These are phyloP conservation scores for Tetramorium bicarinatum DNA, from an alignment of 2,888 invertebrate genomes.

Conservation along the genomic window DNA sequence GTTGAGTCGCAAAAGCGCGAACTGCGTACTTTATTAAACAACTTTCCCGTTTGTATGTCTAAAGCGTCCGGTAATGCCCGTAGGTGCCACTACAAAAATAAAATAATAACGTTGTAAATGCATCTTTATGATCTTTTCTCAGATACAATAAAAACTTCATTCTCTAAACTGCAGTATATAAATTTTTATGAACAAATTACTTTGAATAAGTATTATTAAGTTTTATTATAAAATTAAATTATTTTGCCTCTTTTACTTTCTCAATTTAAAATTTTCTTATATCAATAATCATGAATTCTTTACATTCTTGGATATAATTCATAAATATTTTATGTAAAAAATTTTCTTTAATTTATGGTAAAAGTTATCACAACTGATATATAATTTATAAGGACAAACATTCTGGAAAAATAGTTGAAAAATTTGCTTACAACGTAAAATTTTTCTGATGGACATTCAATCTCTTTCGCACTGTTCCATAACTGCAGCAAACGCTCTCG, in stretches of 20 bases:
- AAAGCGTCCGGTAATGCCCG: slow-evolving; percentile 76
- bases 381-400: background rate
- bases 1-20: slow-evolving; percentile 88
- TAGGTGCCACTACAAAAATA: slow-evolving; percentile 65
- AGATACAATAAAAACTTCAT: background rate
- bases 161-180: background rate
- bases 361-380: background rate
- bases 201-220: background rate
- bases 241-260: background rate
- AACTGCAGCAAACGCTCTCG: slow-evolving; percentile 81
- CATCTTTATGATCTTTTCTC: background rate
- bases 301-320: background rate
- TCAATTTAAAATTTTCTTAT: background rate
- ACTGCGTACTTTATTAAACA: slow-evolving; percentile 87
- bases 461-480: slow-evolving; percentile 40
- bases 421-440: slow-evolving; percentile 76
- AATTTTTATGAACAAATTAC: background rate
- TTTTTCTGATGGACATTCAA: slow-evolving; percentile 1
- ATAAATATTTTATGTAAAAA: background rate
- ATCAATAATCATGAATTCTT: no score
- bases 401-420: slow-evolving; percentile 13
- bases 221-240: background rate
- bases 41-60: slow-evolving; percentile 86
- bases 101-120: slow-evolving; percentile 44
- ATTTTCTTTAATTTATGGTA: background rate